These are phyloP conservation scores for Sarcophaga variegata DNA, from an alignment of 2,888 invertebrate species.

Conservation along the genomic window DNA sequence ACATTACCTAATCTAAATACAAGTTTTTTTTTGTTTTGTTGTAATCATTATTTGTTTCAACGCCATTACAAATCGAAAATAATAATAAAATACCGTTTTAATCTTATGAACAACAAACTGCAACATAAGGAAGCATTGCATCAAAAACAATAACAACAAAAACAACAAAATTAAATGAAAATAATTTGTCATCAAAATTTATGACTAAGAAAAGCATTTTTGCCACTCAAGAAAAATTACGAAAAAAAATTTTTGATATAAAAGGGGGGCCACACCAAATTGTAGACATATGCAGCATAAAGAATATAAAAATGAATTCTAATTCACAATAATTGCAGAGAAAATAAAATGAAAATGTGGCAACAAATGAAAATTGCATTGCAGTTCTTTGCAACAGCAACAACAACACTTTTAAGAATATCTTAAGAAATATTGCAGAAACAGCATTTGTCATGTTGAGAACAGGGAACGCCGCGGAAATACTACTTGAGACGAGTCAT, in stretches of 20 bases:
- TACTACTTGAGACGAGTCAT: too few species aligned
- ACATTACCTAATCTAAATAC: too few species aligned
- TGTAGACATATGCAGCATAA: neutral
- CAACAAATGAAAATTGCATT: neutral
- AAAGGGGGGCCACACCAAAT: neutral
- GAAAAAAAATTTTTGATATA: too few species aligned
- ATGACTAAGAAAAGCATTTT: slow-evolving; percentile 36
- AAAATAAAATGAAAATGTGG: neutral
- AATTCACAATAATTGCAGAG: neutral
- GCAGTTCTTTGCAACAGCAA: neutral
- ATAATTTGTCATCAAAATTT: slow-evolving; percentile 59
- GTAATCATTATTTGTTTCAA: too few species aligned
- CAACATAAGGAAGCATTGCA: neutral
- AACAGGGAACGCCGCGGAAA: too few species aligned
- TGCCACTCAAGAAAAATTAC: neutral
- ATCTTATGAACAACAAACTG: neutral
- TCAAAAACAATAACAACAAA: neutral
- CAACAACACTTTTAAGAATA: too few species aligned
- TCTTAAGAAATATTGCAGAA: neutral
- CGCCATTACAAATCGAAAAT: too few species aligned
- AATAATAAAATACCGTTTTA: too few species aligned
- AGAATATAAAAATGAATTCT: neutral
- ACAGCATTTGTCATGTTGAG: neutral
- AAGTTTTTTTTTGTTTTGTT: too few species aligned
- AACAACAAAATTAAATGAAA: slow-evolving; percentile 22